Conservation (phyloP, 2,797 vertebrate genomes). For the Enoplosus armatus region DNA sequence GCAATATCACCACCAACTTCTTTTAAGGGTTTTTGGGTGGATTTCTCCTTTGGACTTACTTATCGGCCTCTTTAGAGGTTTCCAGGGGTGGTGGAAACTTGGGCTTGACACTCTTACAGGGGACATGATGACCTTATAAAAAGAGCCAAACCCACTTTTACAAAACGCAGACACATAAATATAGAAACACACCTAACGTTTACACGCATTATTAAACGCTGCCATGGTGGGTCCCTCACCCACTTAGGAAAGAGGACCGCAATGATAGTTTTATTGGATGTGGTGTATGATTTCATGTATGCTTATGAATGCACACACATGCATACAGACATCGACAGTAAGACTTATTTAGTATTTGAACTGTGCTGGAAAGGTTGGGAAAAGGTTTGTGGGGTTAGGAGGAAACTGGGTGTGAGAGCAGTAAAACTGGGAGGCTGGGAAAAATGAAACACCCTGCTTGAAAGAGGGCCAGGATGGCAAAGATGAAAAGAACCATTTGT, state of each 20-base stretch:
- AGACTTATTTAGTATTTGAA: no score
- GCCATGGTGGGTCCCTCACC: neutral
- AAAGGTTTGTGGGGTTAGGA: neutral
- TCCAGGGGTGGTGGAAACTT: conserved; percentile 32
- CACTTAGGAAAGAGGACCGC: conserved; percentile 3
- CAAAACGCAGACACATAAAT: conserved; percentile 38
- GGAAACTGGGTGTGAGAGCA: conserved; percentile 33
- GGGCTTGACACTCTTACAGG: conserved; percentile 17
- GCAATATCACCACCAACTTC: neutral
- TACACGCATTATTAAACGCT: conserved; percentile 8
- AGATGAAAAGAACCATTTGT: conserved; percentile 19
- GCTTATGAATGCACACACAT: conserved; percentile 10
- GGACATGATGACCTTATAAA: conserved; percentile 59
- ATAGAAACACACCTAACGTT: conserved; percentile 43
- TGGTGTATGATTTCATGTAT: conserved; percentile 43
- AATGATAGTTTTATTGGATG: conserved; percentile 32
- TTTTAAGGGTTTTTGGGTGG: neutral
- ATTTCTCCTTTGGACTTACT: conserved; percentile 1
- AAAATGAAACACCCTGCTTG: neutral
- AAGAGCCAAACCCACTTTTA: conserved; percentile 37
- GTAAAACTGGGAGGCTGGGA: conserved; percentile 32
- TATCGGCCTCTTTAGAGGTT: neutral
- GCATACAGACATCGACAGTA: neutral
- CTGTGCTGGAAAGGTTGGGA: no score
- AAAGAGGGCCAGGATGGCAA: neutral